phyloP scores from a whole-genome alignment of 2,797 vertebrate species.

The Corythornis leucogaster region DNA sequence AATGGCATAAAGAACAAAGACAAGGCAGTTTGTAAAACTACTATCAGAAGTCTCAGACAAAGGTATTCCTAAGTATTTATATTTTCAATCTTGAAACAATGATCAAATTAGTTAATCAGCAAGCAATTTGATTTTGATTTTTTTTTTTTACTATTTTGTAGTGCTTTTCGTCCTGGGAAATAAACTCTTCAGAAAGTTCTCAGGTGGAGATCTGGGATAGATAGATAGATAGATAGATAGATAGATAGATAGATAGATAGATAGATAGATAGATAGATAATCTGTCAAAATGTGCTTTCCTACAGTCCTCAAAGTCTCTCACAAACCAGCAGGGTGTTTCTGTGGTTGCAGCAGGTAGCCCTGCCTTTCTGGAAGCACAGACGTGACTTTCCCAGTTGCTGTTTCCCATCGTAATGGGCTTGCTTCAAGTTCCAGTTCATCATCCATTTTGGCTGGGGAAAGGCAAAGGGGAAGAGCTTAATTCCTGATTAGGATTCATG shows the following conservation, averaged over 20 bases:
- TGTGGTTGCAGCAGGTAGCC: neutral
- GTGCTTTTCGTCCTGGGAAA: neutral
- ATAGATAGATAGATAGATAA: no score
- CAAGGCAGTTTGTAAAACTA: neutral
- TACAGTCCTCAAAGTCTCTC: neutral
- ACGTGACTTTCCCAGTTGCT: neutral
- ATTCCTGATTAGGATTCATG: slow-evolving; percentile 38
- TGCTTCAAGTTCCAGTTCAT: neutral
- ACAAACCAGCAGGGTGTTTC: neutral
- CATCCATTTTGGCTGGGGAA: neutral
- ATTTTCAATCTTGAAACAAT: neutral
- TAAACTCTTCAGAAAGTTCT: neutral
- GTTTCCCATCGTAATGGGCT: neutral
- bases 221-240: no score
- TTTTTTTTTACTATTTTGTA: neutral
- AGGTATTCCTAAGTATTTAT: neutral
- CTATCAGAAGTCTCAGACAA: neutral
- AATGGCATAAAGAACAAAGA: neutral
- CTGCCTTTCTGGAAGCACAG: neutral
- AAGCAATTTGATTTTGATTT: neutral
- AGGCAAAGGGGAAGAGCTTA: slow-evolving; percentile 13
- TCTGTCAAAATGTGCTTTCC: neutral
- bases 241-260: no score
- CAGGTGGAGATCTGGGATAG: neutral
- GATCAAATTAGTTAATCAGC: neutral